These are phyloP conservation scores for Pluvialis apricaria DNA, from an alignment of 2,113 vertebrate species.

Conservation along the genomic window DNA sequence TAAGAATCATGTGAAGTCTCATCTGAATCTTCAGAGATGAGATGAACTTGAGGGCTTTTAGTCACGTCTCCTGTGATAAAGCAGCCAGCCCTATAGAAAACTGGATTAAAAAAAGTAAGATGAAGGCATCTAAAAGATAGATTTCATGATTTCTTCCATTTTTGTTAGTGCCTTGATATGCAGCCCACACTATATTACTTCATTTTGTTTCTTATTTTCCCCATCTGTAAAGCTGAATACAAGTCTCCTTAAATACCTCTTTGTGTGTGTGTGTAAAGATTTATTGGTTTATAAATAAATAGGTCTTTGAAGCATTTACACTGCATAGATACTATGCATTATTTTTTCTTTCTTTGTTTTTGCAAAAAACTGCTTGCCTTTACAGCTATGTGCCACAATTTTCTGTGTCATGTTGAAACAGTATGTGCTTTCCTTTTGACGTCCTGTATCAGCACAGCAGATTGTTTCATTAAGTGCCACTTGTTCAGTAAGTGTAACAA, in stretches of 20 bases:
- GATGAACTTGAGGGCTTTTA: neutral
- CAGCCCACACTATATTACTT: neutral
- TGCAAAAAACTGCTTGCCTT: neutral
- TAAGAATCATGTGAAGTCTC: neutral
- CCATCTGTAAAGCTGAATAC: neutral
- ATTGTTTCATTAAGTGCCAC: conserved; percentile 27
- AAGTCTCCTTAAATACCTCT: neutral
- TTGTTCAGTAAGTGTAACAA: conserved; percentile 39
- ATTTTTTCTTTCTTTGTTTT: neutral
- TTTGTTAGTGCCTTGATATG: neutral
- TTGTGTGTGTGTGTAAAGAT: neutral
- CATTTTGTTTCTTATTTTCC: neutral
- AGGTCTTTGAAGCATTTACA: neutral
- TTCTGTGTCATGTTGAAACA: neutral
- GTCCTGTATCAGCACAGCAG: neutral
- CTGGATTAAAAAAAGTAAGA: neutral
- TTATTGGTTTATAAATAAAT: neutral
- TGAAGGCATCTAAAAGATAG: neutral
- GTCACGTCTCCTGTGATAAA: neutral
- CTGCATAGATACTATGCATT: neutral
- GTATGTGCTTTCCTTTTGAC: neutral
- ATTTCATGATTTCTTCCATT: neutral
- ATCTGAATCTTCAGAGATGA: neutral
- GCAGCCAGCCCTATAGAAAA: neutral
- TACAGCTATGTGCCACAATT: neutral